Base-by-base conservation (phyloP, 2,888 invertebrate species). In the Callimorpha dominula region DNA sequence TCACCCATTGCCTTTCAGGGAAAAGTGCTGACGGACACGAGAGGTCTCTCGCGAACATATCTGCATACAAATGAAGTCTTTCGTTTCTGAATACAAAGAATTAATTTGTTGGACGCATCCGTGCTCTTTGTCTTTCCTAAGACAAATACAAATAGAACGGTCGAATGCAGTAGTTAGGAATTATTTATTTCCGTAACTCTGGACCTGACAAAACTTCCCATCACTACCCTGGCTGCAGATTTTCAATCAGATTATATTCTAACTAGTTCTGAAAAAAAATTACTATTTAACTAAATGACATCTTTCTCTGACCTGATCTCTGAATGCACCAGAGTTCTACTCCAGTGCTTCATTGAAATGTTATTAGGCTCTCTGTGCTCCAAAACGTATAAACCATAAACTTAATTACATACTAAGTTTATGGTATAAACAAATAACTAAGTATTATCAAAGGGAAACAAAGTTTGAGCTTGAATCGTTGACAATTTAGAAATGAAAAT, bases 21-120 rank as follows among this genome's bases (percentile, higher is more conserved):
- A 81, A 76, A 76, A 78, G 72, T 73, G 71, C 74, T 77, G 76
- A 80, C 75, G 74, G 76, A 80, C 66, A 60, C 67, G 65, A 77
- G 74, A 76, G 72, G 71, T 74, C 73, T 64, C 72, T 72, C 40
- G 14, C 46, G 52, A 63, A 57, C 74, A n/a, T 52, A 20, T 6
- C 64, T 71, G 82, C 80, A 82, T 84, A 82, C 75, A 63, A 82
- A 82, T 82, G 74, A 78, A 65, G 31, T 52, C 46, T 68, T 72
- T 68, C 71, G 63, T 54, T 74, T 70, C 71, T 63, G 31, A 75
- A 77, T 69, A 75, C 71, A 74, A 62, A 72, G 68, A 71, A 81
- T 72, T 73, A 68, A 65, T 72, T 68, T 52, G 52, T 63, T 71
- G 49, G 31, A 72, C 54, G 71, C 68, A 70, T 69, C 52, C 76